Evolutionary conservation across 92 coral and sea anemone genomes (phyloP).

Genomic region (Meandrina meandrites): DNA sequence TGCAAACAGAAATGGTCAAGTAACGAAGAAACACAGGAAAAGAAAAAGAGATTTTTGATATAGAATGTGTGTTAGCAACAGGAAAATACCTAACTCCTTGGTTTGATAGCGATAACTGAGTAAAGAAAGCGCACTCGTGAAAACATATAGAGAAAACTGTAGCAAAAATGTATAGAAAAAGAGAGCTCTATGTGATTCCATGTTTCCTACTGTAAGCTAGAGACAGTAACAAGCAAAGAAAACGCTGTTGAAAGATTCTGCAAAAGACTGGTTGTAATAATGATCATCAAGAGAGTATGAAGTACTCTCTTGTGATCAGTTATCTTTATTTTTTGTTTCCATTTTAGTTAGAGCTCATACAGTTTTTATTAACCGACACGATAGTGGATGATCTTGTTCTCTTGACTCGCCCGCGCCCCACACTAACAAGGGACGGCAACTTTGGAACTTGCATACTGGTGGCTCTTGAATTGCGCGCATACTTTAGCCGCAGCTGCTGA

Average conservation of each 20-base stretch:
- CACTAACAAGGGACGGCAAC: constrained; percentile 44
- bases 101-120: neutral
- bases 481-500: constrained; percentile 59
- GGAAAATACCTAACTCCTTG: neutral
- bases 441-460: constrained; percentile 73
- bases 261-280: too few species aligned
- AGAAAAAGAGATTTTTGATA: neutral
- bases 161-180: too few species aligned
- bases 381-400: constrained; percentile 55
- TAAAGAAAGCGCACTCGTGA: neutral
- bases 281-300: too few species aligned
- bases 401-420: constrained; percentile 53
- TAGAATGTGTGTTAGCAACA: neutral
- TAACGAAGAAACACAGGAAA: neutral
- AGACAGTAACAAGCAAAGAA: neutral
- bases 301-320: too few species aligned
- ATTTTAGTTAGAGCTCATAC: neutral
- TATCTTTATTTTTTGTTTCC: neutral
- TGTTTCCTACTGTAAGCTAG: neutral
- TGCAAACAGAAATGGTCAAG: neutral
- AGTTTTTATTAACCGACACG: neutral
- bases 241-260: too few species aligned
- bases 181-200: too few species aligned
- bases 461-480: constrained; percentile 69
- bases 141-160: neutral